These are phyloP conservation scores for Crenuchus spilurus DNA, from an alignment of 2,797 vertebrate species.

Conservation along the genomic window DNA sequence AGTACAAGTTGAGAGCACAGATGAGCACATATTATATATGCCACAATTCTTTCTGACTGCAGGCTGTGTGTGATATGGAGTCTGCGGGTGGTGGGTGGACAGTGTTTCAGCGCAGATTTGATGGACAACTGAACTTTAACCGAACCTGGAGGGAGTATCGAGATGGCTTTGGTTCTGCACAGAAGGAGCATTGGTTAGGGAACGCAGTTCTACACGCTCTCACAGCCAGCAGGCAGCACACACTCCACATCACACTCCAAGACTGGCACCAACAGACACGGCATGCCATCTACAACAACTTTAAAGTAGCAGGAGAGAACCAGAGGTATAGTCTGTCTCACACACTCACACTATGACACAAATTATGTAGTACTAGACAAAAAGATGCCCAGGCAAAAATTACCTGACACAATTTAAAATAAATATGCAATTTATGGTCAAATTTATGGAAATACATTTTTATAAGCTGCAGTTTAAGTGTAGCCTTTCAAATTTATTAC, in stretches of 20 bases:
- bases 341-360: too few relatives aligned
- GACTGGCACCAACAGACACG: constrained; percentile 82
- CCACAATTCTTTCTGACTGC: constrained; percentile 44
- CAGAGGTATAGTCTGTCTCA: constrained; percentile 67
- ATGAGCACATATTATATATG: constrained; percentile 37
- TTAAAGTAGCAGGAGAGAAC: constrained; percentile 80
- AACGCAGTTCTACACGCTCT: constrained; percentile 76
- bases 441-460: too few relatives aligned
- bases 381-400: too few relatives aligned
- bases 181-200: constrained; percentile 82
- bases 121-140: constrained; percentile 81
- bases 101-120: constrained; percentile 77
- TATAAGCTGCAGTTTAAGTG: too few relatives aligned
- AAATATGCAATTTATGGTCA: too few relatives aligned
- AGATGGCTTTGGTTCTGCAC: constrained; percentile 79
- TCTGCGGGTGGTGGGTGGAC: constrained; percentile 83
- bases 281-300: constrained; percentile 79
- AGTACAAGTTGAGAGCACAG: not conserved
- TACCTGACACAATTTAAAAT: too few relatives aligned
- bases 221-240: constrained; percentile 73
- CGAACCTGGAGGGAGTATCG: constrained; percentile 82
- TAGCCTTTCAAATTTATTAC: too few relatives aligned
- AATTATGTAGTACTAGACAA: too few relatives aligned
- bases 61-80: constrained; percentile 86
- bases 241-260: constrained; percentile 78